These are phyloP conservation scores for Mesoclemmys tuberculata DNA, from an alignment of 2,113 vertebrate genomes.

Conservation along the genomic window DNA sequence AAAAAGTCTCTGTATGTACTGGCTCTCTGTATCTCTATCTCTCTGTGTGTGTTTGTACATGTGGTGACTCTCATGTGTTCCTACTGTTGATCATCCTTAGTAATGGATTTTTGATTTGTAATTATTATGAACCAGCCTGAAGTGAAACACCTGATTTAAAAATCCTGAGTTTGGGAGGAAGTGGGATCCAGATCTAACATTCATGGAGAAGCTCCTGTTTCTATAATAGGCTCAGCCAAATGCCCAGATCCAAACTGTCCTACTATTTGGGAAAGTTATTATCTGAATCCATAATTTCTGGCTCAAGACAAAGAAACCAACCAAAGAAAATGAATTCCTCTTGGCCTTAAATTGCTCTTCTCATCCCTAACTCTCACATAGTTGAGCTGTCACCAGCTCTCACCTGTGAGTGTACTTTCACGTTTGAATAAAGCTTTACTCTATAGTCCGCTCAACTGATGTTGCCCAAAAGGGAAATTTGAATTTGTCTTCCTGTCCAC, in stretches of 20 bases:
- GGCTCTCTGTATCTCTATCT: not conserved
- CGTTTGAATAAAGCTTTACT: not conserved
- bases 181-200: not conserved
- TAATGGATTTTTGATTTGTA: slow-evolving; percentile 39
- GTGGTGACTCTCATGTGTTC: slow-evolving; percentile 23
- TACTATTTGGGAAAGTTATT: not conserved
- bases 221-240: not conserved
- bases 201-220: not conserved
- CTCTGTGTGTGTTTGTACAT: slow-evolving; percentile 31
- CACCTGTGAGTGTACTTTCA: slow-evolving; percentile 14
- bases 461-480: not conserved
- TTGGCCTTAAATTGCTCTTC: not conserved
- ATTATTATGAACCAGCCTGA: slow-evolving; percentile 25
- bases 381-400: not conserved
- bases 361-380: not conserved
- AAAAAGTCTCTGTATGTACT: not conserved
- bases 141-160: not conserved
- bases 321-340: not conserved
- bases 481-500: not conserved
- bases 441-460: not conserved
- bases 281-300: not conserved
- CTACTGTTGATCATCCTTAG: slow-evolving; percentile 64
- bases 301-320: not conserved
- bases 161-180: not conserved
- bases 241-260: not conserved